These are phyloP conservation scores for Itoplectis maculator DNA, from an alignment of 2,888 invertebrate genomes.

Conservation along the genomic window DNA sequence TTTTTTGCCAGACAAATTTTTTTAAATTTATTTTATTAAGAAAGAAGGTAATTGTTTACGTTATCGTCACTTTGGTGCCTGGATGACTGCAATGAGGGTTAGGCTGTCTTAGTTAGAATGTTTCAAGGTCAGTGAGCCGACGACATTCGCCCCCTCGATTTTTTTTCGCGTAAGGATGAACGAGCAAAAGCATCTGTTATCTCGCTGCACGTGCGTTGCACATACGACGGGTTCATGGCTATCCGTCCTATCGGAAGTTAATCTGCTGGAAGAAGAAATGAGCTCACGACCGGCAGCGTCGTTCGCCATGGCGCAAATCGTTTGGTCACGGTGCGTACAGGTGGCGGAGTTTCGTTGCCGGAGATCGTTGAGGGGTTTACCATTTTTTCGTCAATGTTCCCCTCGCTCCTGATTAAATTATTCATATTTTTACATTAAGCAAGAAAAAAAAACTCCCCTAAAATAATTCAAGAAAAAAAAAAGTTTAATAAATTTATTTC, in stretches of 20 bases:
- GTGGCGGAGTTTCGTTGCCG: slow-evolving; percentile 73
- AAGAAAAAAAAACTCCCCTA: no score
- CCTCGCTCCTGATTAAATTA: slow-evolving; percentile 9
- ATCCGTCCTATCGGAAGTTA: slow-evolving; percentile 49
- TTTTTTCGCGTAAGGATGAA: slow-evolving; percentile 17
- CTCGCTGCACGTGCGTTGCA: slow-evolving; percentile 23
- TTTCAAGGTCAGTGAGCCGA: slow-evolving; percentile 10
- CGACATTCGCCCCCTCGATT: slow-evolving; percentile 13
- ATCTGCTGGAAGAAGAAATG: slow-evolving; percentile 53
- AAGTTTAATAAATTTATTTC: no score
- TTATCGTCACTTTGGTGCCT: not conserved
- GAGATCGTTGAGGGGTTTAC: not conserved
- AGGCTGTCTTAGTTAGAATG: not conserved
- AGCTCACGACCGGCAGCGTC: not conserved
- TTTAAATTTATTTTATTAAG: not conserved
- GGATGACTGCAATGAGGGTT: not conserved
- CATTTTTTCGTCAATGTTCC: slow-evolving; percentile 15
- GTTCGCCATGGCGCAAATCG: slow-evolving; percentile 69
- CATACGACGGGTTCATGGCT: slow-evolving; percentile 4
- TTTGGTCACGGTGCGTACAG: slow-evolving; percentile 78
- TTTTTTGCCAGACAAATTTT: no score
- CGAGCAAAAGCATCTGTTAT: slow-evolving; percentile 42
- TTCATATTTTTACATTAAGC: not conserved
- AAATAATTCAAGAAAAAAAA: no score
- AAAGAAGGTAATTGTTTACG: slow-evolving; percentile 11